Evolutionary conservation across 2,888 invertebrate genomes (phyloP), one percentile per base, ranked within the genome.

Genomic region (Drosophila yooni): DNA sequence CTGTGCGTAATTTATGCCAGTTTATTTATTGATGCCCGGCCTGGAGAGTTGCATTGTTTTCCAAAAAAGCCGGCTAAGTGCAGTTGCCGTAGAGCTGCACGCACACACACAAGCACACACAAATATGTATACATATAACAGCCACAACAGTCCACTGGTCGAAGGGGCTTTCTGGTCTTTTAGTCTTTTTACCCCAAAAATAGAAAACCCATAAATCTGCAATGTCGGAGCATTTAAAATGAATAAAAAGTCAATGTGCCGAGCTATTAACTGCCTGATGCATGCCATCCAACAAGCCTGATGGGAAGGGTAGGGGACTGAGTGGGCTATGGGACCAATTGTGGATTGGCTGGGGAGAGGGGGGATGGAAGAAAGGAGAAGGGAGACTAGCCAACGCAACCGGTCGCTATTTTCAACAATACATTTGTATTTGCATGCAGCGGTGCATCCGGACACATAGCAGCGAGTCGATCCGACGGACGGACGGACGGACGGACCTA

Each of bases 231-330:
- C 90, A 84, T 88, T 90, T 90, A 85, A 88, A 90, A 88, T 89
- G 88, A 90, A 89, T 90, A 89, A 90, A 88, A 88, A 89, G 91
- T 88, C 88, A 90, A 88, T 88, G 91, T 88, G 89, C 88, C 89
- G 83, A 90, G 88, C 91, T 90, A 88, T 88, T 90, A 90, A 90
- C 90, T 89, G 91, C 89, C 87, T 81, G 83, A 82, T 84, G 75
- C 87, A 83, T 76, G 74, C 88, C 74, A 65, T 80, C 76, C 72
- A 79, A 70, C 69, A 74, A 40, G 48, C 61, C 25, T 25, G 15
- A 2, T 46, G 15, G 7, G 46, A 25, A 2, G 36, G 56, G 10
- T 33, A 56, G 52, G 54, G 51, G 13, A 27, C 29, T 15, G n/a
- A 33, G 27, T n/a, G 25, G 13, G 48, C 64, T 31, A 18, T 38